Evolutionary conservation across 1,140 invertebrate genomes (phyloP).

Genomic region (Spodoptera litura): DNA sequence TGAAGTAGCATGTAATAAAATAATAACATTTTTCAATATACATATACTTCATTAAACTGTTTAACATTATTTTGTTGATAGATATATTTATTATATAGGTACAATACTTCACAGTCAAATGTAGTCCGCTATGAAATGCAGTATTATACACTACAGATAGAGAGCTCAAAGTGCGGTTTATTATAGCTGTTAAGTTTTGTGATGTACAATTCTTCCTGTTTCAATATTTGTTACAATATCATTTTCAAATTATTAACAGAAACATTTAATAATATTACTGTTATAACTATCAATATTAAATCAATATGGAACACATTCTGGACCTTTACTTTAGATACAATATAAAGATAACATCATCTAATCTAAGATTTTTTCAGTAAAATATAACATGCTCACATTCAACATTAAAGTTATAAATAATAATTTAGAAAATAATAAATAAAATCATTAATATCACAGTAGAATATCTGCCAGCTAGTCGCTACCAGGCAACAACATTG

Average conservation of each 20-base stretch:
- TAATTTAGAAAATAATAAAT: constrained; percentile 82
- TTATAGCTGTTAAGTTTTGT: constrained; percentile 60
- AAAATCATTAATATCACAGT: constrained; percentile 85
- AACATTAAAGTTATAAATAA: constrained; percentile 76
- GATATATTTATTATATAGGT: constrained; percentile 59
- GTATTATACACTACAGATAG: constrained; percentile 63
- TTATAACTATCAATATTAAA: constrained; percentile 70
- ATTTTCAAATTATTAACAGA: constrained; percentile 60
- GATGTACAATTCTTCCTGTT: constrained; percentile 58
- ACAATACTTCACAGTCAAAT: constrained; percentile 64
- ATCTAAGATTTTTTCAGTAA: constrained; percentile 74
- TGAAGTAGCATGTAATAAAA: constrained; percentile 63
- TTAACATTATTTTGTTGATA: constrained; percentile 62
- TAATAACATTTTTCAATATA: constrained; percentile 65
- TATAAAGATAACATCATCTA: constrained; percentile 76
- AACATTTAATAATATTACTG: constrained; percentile 70
- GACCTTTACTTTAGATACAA: constrained; percentile 75
- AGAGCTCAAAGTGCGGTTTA: constrained; percentile 67
- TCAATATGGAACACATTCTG: constrained; percentile 82
- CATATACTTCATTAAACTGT: constrained; percentile 58
- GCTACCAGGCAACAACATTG: constrained; percentile 50
- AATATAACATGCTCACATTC: constrained; percentile 77
- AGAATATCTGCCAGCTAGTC: constrained; percentile 81
- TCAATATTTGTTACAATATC: constrained; percentile 43
- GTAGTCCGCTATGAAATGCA: constrained; percentile 66